These are phyloP conservation scores for Dicaeum eximium DNA, from an alignment of 2,113 vertebrate species.

Conservation along the genomic window DNA sequence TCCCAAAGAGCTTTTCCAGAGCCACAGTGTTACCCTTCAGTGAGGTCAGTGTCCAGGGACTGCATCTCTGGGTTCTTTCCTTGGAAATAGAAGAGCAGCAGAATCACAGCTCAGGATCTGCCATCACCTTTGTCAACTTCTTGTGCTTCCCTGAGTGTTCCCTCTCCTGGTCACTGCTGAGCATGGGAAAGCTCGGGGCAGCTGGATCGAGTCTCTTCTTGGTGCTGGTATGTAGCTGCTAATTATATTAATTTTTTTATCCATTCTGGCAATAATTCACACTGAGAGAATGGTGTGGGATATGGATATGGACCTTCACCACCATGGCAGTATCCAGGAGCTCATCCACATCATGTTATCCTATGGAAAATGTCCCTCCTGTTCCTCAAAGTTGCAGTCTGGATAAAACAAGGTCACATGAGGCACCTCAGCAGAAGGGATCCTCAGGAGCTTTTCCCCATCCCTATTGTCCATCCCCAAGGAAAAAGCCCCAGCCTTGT, in stretches of 20 bases:
- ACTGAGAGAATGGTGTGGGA: background rate
- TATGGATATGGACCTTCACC: background rate
- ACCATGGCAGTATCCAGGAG: rapidly evolving
- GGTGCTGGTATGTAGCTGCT: background rate
- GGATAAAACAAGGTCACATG: background rate
- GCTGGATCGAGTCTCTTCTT: background rate
- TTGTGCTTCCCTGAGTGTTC: background rate
- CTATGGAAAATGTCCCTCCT: background rate
- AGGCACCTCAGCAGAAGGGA: background rate
- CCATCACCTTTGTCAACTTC: background rate
- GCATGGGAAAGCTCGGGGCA: background rate
- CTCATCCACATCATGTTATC: rapidly evolving
- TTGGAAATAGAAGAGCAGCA: background rate
- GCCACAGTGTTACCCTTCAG: background rate
- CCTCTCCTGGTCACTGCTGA: rapidly evolving
- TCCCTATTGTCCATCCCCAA: background rate
- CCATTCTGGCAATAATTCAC: background rate
- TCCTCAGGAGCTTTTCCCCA: background rate
- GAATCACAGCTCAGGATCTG: background rate
- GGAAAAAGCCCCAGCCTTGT: background rate
- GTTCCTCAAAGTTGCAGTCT: rapidly evolving
- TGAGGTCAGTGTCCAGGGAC: rapidly evolving
- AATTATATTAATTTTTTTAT: background rate
- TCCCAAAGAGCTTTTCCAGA: background rate
- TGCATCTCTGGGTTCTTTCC: background rate